These are phyloP conservation scores for Mobula hypostoma DNA, from an alignment of 2,113 vertebrate genomes.

Conservation along the genomic window DNA sequence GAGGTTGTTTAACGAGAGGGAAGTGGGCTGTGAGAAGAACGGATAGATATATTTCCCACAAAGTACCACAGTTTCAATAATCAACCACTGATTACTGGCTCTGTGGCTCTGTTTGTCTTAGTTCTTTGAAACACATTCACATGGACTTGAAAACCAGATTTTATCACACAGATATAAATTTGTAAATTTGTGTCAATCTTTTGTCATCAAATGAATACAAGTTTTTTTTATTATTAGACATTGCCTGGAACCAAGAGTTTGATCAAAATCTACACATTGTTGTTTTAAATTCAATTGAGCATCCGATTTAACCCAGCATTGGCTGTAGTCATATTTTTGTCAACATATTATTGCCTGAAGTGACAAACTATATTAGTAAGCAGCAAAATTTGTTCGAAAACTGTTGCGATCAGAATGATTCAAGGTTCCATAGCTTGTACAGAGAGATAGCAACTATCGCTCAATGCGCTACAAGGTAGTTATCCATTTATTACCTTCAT, in stretches of 20 bases:
- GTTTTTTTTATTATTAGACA: background rate
- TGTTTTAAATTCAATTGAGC: constrained; percentile 28
- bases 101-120: background rate
- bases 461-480: background rate
- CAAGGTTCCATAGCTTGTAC: background rate
- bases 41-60: too few species aligned
- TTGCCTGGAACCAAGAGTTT: background rate
- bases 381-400: background rate
- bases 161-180: constrained; percentile 22
- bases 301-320: background rate
- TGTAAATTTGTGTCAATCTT: background rate
- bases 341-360: constrained; percentile 7
- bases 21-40: too few species aligned
- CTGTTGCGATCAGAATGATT: background rate
- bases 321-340: constrained; percentile 3
- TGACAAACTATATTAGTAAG: background rate
- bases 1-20: too few species aligned
- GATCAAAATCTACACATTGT: constrained; percentile 23
- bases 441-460: background rate
- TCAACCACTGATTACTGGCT: too few species aligned
- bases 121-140: background rate
- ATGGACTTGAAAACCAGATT: background rate
- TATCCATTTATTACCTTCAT: background rate
- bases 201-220: background rate
- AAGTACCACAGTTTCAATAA: too few species aligned